These are phyloP conservation scores for Drosophila histrio DNA, from an alignment of 2,888 invertebrate species.

Conservation along the genomic window DNA sequence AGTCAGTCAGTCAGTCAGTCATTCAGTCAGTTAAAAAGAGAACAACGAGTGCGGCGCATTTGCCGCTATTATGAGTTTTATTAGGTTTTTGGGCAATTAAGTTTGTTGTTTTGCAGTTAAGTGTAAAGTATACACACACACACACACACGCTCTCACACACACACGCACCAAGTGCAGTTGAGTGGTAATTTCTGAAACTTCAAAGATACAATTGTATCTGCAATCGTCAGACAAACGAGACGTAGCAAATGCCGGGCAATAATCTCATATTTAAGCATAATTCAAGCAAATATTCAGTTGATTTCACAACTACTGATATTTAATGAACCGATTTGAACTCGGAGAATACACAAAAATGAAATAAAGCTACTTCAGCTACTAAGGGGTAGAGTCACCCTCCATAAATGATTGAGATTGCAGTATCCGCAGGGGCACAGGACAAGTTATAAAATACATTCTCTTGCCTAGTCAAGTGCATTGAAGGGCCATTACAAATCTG, in stretches of 20 bases:
- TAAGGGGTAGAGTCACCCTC: neutral
- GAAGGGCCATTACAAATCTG: neutral
- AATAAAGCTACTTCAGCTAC: neutral
- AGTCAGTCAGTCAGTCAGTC: conserved; percentile 12
- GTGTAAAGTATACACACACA: conserved; percentile 55
- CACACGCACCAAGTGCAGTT: conserved; percentile 4
- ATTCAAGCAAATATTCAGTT: neutral
- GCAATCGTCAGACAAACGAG: conserved; percentile 26
- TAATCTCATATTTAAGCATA: neutral
- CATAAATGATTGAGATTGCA: neutral
- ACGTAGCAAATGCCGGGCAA: conserved; percentile 19
- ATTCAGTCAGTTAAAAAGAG: neutral
- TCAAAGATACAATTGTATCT: conserved; percentile 44
- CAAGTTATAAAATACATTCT: neutral
- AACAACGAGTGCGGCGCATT: conserved; percentile 4
- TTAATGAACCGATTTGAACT: conserved; percentile 4
- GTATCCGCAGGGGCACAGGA: neutral
- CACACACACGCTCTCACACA: conserved; percentile 15
- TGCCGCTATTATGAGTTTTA: conserved; percentile 49
- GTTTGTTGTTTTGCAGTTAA: conserved; percentile 66
- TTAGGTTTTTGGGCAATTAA: conserved; percentile 69
- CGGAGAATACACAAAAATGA: neutral
- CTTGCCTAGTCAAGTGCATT: neutral
- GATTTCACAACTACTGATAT: neutral
- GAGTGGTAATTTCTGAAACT: conserved; percentile 50